These are phyloP conservation scores for Marisa cornuarietis DNA, from an alignment of 1,140 invertebrate genomes.

Conservation along the genomic window DNA sequence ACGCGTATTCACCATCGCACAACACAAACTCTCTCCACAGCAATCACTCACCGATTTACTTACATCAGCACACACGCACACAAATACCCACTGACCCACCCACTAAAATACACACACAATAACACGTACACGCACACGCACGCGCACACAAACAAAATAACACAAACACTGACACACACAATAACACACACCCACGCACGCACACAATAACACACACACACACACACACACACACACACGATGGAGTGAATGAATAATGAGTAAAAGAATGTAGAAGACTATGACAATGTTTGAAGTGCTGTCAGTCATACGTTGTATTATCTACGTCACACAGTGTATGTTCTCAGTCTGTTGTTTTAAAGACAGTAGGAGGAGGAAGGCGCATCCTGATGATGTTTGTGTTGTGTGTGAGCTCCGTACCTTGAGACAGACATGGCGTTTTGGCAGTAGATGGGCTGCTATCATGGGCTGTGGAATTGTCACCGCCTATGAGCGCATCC, in stretches of 20 bases:
- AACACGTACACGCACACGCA: no score
- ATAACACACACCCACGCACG: not conserved
- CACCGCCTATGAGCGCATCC: conserved; percentile 42
- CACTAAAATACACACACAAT: no score
- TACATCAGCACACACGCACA: not conserved
- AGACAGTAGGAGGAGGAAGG: not conserved
- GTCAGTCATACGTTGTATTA: not conserved
- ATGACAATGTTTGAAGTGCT: not conserved
- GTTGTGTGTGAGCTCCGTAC: conserved; percentile 22
- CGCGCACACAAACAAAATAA: not conserved
- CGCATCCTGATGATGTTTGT: not conserved
- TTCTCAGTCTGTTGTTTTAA: not conserved
- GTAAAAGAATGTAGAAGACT: not conserved
- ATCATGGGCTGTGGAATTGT: conserved; percentile 38
- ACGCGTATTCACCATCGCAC: no score
- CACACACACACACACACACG: not conserved
- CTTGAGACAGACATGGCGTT: conserved; percentile 29
- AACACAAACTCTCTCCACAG: no score
- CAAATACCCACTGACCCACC: not conserved
- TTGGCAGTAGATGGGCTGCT: conserved; percentile 32
- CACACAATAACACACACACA: not conserved
- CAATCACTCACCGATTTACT: not conserved
- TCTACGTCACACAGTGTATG: not conserved
- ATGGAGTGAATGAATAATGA: not conserved
- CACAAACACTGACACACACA: no score